Conservation (phyloP, 1,140 invertebrate genomes). For the Pseudomyrmex pallidus region DNA sequence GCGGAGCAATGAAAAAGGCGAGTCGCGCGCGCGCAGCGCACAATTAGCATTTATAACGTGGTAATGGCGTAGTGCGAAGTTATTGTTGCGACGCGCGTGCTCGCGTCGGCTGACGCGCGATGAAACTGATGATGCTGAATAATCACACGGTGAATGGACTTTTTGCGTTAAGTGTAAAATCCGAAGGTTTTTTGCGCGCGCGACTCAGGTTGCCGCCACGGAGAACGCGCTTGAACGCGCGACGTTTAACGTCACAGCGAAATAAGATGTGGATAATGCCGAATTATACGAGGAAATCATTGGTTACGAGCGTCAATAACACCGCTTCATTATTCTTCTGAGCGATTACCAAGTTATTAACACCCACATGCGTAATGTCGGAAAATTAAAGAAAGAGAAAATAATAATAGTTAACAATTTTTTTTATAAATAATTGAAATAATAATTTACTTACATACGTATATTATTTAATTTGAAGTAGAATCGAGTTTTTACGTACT, state of each 20-base stretch:
- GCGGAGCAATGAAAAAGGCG: slow-evolving; percentile 29
- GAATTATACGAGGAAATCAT: neutral
- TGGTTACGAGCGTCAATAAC: neutral
- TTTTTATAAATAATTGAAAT: too few species aligned
- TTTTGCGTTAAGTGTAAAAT: slow-evolving; percentile 13
- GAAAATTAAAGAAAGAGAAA: neutral
- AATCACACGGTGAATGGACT: slow-evolving; percentile 48
- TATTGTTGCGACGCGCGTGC: slow-evolving; percentile 48
- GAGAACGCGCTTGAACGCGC: neutral
- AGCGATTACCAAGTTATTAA: neutral
- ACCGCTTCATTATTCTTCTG: neutral
- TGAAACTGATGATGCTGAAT: slow-evolving; percentile 60
- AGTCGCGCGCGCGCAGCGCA: slow-evolving; percentile 40
- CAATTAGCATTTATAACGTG: slow-evolving; percentile 70
- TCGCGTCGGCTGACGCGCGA: slow-evolving; percentile 45
- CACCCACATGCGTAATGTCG: too few species aligned
- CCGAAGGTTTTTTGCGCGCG: slow-evolving; percentile 19
- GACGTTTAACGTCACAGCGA: slow-evolving; percentile 12
- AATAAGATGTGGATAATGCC: slow-evolving; percentile 14
- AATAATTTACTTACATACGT: too few species aligned
- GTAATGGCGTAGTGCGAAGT: slow-evolving; percentile 46
- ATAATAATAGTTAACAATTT: too few species aligned
- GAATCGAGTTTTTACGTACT: neutral
- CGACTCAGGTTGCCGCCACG: slow-evolving; percentile 1
- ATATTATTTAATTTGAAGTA: neutral